Base-by-base conservation (phyloP, 2,888 invertebrate genomes). In the Tachina fera region DNA sequence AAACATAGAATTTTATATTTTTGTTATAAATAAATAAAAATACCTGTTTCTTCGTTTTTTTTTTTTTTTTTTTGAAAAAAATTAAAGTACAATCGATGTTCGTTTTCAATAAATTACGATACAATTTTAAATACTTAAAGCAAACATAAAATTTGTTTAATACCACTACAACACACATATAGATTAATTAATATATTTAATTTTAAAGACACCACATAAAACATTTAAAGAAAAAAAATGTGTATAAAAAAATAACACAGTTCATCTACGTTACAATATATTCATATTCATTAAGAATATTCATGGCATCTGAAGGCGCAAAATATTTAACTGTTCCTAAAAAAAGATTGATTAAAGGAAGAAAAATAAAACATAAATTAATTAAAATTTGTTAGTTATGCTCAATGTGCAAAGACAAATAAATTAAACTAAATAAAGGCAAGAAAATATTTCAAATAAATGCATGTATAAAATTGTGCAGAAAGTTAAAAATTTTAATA, bases 301-400 rank as follows among this genome's bases (percentile, higher is more conserved):
- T 94, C 89, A 96, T 94, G 89, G 95, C 95, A 91, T 96, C 96
- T 87, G 94, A 94, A 51, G 95, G 95, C 89, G 95, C 94, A 88
- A 95, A 95, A 91, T 96, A 96, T 88, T 90, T 90, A 88, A 94
- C 93, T 87, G 94, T 93, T 88, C 94, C 92, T 91, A 91, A 87
- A 91, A 41, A 68, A 68, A 49, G 9, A 56, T 43, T 16, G 70
- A 47, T 81, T 51, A 51, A 81, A 74, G 39, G 5, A 71, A 56
- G 72, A 22, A 81, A 75, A 68, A 49, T 67, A 56, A 60, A 22
- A 80, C 87, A 88, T 83, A 83, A 9, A 41, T 71, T 31, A 58
- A 70, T 51, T 58, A 67, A 67, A 47, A 43, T 58, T 75, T 74
- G 41, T 84, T 81, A 81, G 74, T 83, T 77, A 80, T 31, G 31